Percentiles rank a stretch among this genome's conserved stretches.
Conservation (phyloP, 2,888 invertebrate genomes). For the Idaea biselata region DNA sequence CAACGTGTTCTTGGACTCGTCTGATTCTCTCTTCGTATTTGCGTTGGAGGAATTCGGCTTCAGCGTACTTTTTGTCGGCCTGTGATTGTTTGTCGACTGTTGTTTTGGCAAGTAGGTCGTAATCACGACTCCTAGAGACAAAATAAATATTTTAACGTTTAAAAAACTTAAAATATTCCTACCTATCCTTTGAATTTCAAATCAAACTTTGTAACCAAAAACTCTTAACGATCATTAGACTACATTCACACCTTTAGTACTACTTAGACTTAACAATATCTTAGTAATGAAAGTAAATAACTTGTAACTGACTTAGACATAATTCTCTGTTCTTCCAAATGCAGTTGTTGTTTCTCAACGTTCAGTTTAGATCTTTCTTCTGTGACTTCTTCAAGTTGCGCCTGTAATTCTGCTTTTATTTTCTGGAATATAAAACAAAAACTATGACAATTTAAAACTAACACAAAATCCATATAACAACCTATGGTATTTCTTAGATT, state of each 20-base stretch:
- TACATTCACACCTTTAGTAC: too few species aligned
- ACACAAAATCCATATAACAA: not conserved
- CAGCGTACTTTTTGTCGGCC: slow-evolving; percentile 77
- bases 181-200: too few species aligned
- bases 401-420: slow-evolving; percentile 67
- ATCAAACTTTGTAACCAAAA: too few species aligned
- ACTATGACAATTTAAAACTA: not conserved
- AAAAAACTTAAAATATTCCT: not conserved
- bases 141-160: not conserved
- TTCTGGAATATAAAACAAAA: slow-evolving; percentile 45
- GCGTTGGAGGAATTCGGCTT: slow-evolving; percentile 76
- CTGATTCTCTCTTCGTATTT: slow-evolving; percentile 81
- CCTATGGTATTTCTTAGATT: not conserved
- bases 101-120: slow-evolving; percentile 78
- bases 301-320: slow-evolving; percentile 56
- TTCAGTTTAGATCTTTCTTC: slow-evolving; percentile 66
- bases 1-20: slow-evolving; percentile 79
- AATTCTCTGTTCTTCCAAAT: slow-evolving; percentile 69
- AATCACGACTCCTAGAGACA: slow-evolving; percentile 62
- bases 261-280: too few species aligned
- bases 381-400: slow-evolving; percentile 64
- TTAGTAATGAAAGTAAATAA: not conserved
- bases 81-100: slow-evolving; percentile 81
- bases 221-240: too few species aligned
- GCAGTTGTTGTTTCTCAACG: slow-evolving; percentile 64